Evolutionary conservation across 35 echinoderm and acorn worm species (phyloP).

Genomic region (Apostichopus parvimensis): DNA sequence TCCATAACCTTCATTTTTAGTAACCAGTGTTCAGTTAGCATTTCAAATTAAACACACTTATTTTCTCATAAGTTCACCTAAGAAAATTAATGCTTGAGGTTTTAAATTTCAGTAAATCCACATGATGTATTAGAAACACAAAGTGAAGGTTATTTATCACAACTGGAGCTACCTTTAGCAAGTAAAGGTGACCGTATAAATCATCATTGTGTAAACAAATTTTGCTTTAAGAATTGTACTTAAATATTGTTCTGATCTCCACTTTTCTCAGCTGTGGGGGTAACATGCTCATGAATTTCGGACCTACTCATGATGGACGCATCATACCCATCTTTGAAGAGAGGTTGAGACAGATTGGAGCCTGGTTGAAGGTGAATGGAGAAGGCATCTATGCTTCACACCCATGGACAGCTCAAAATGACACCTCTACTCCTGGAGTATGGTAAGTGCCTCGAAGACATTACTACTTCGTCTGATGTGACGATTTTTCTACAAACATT

Average conservation of each 20-base stretch:
- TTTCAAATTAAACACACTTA: no score
- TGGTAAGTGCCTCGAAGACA: constrained; percentile 42
- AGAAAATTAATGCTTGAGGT: no score
- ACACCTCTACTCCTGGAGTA: constrained; percentile 25
- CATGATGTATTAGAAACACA: no score
- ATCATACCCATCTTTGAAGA: constrained; percentile 96
- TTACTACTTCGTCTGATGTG: neutral
- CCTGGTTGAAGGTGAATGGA: constrained; percentile 88
- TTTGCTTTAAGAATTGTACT: neutral
- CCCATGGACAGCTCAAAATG: constrained; percentile 57
- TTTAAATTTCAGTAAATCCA: no score
- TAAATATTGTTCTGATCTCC: neutral
- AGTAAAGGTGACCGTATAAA: no score
- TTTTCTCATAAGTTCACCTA: no score
- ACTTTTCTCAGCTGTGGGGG: constrained; percentile 65
- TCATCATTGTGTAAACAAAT: no score
- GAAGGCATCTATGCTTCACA: constrained; percentile 33
- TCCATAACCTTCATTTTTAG: no score
- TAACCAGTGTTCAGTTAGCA: no score
- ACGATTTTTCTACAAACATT: no score
- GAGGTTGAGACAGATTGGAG: constrained; percentile 76
- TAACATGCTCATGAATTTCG: constrained; percentile 92
- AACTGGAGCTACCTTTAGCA: no score
- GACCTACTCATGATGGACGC: constrained; percentile 91
- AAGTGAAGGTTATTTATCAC: no score